phyloP scores from a whole-genome alignment of 2,888 invertebrate species.

The Notodonta ziczac region DNA sequence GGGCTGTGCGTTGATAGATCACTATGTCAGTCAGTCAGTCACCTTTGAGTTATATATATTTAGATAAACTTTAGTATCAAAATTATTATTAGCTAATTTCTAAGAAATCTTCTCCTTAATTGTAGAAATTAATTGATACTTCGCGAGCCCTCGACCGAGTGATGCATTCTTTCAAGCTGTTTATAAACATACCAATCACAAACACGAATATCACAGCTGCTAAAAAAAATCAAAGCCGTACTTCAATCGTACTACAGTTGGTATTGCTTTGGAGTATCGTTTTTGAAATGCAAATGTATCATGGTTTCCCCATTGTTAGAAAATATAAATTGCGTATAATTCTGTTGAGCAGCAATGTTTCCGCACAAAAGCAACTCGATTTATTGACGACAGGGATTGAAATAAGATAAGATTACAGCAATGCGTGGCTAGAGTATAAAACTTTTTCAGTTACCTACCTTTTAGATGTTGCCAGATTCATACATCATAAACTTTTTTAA shows the following conservation, averaged over 20 bases:
- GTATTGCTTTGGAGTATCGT: background rate
- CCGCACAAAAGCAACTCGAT: background rate
- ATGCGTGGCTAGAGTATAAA: too few relatives aligned
- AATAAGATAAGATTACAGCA: background rate
- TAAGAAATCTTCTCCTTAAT: background rate
- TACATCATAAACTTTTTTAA: too few relatives aligned
- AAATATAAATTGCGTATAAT: conserved; percentile 18
- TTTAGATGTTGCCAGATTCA: too few relatives aligned
- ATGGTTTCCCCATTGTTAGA: conserved; percentile 18
- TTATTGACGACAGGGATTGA: background rate
- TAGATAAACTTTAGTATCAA: too few relatives aligned
- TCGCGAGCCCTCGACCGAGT: conserved; percentile 13
- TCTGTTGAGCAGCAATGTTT: background rate
- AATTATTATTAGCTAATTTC: too few relatives aligned
- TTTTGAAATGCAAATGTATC: conserved; percentile 8
- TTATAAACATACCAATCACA: background rate
- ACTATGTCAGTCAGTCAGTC: too few relatives aligned
- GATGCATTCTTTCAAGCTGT: conserved; percentile 16
- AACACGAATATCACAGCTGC: background rate
- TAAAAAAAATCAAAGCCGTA: background rate
- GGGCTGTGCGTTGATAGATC: too few relatives aligned
- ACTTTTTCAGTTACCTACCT: too few relatives aligned
- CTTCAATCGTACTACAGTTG: background rate
- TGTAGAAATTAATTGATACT: conserved; percentile 23
- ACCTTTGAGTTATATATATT: too few relatives aligned